Base-by-base conservation (phyloP, 2,888 invertebrate species). In the Leucania comma region DNA sequence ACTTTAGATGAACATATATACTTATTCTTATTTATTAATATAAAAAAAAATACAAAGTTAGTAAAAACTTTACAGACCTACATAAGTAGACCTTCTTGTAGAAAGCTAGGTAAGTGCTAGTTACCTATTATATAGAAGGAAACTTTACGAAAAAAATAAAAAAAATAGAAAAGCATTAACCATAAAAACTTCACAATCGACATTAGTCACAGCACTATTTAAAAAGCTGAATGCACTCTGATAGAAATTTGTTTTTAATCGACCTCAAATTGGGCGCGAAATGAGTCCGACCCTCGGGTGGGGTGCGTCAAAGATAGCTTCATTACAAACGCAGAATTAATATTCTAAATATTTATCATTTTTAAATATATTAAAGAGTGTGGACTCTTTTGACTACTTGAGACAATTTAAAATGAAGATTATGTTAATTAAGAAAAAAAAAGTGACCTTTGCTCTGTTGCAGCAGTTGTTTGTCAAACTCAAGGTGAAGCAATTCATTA, bases 241-340 rank as follows among this genome's bases (percentile, higher is more conserved):
- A 94, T 93, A 93, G 93, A 95, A 94, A 94, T 95, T 95, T 91
- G 93, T 94, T 95, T 95, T 95, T 96, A 96, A 96, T 96, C 94
- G 94, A 93, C 91, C 91, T 93, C 90, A 94, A 96, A 96, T 96
- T 96, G 95, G 94, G 96, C 96, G 96, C 94, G 95, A 95, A 96
- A 96, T 96, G 94, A 96, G 91, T 91, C 88, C 87, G 90, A 87
- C 93, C 94, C 93, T 91, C 90, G 85, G 84, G 86, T 88, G 88
- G 88, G 86, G 88, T 89, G 88, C 76, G 86, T 84, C 88, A 86
- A 85, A 86, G 93, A 93, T 91, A 89, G 90, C 92, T 93, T 91
- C 90, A 91, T 93, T 93, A 93, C 91, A 93, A 91, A 93, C 89
- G 87, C 68, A 65, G 89, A 92, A 93, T 93, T 93, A 93, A 92